A percentile compares a stretch with the other conserved stretches of the same genome.
These are phyloP conservation scores for Equus quagga DNA, from an alignment of 2,113 vertebrate genomes.

Conservation along the genomic window DNA sequence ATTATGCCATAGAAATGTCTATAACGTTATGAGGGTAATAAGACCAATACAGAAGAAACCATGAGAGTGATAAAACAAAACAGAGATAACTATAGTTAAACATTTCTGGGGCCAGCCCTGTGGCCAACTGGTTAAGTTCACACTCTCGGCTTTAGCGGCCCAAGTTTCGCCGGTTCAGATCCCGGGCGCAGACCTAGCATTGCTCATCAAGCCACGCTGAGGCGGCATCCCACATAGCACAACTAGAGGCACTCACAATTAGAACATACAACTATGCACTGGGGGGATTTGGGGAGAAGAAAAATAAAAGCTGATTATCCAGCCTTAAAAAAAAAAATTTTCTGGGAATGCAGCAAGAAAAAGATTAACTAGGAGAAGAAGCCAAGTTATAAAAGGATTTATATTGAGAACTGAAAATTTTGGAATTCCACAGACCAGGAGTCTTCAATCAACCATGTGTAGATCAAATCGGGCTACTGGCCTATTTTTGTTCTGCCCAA, in stretches of 20 bases:
- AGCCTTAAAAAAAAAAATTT: too few species aligned
- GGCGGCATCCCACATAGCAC: too few species aligned
- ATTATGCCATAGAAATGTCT: conserved; percentile 11
- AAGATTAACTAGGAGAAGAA: neutral
- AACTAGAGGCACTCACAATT: too few species aligned
- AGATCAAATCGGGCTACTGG: neutral
- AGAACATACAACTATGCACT: too few species aligned
- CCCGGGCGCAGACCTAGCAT: too few species aligned
- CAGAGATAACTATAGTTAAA: neutral
- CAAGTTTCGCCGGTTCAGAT: too few species aligned
- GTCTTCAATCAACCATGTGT: neutral
- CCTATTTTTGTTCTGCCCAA: neutral
- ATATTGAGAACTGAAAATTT: neutral
- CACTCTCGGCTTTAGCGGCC: too few species aligned
- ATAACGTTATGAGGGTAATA: neutral
- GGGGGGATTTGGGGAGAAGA: too few species aligned
- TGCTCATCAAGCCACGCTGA: too few species aligned
- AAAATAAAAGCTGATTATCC: too few species aligned
- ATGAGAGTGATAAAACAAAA: neutral
- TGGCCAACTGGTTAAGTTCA: too few species aligned
- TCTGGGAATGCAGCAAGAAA: neutral
- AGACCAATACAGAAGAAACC: neutral
- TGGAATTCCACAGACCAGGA: neutral
- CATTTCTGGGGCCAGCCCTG: neutral
- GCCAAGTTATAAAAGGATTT: neutral